These are phyloP conservation scores for Octodonta nipae DNA, from an alignment of 2,888 invertebrate species.

Conservation along the genomic window DNA sequence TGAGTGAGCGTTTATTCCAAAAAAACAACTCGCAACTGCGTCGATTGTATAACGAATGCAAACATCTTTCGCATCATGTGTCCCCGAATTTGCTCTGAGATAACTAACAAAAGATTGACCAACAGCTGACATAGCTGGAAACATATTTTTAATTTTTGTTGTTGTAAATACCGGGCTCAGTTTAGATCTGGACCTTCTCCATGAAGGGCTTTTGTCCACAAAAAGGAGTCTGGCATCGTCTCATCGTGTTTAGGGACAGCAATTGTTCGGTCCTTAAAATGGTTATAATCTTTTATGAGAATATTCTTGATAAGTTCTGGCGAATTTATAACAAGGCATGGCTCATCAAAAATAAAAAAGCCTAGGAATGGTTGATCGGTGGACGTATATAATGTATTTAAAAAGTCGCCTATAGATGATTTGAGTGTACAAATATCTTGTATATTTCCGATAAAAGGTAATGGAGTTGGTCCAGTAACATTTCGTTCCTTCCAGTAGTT, in stretches of 20 bases:
- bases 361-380: constrained; percentile 31
- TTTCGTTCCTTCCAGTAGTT: constrained; percentile 34
- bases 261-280: constrained; percentile 36
- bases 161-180: constrained; percentile 42
- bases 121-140: constrained; percentile 33
- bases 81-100: constrained; percentile 6
- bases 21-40: constrained; percentile 33
- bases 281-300: constrained; percentile 37
- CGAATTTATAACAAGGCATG: constrained; percentile 34
- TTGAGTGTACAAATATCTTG: constrained; percentile 26
- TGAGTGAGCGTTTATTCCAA: constrained; percentile 32
- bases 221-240: constrained; percentile 34
- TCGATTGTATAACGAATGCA: constrained; percentile 32
- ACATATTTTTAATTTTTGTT: constrained; percentile 42
- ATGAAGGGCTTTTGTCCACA: constrained; percentile 36
- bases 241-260: constrained; percentile 31
- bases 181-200: constrained; percentile 40
- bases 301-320: constrained; percentile 36
- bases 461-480: constrained; percentile 30
- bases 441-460: constrained; percentile 34
- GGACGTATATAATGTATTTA: constrained; percentile 10
- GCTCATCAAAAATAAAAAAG: constrained; percentile 37
- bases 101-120: constrained; percentile 22
- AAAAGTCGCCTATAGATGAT: constrained; percentile 10
- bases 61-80: constrained; percentile 21